Conservation (phyloP, 1,140 invertebrate genomes). For the Drosophila murphyi region DNA sequence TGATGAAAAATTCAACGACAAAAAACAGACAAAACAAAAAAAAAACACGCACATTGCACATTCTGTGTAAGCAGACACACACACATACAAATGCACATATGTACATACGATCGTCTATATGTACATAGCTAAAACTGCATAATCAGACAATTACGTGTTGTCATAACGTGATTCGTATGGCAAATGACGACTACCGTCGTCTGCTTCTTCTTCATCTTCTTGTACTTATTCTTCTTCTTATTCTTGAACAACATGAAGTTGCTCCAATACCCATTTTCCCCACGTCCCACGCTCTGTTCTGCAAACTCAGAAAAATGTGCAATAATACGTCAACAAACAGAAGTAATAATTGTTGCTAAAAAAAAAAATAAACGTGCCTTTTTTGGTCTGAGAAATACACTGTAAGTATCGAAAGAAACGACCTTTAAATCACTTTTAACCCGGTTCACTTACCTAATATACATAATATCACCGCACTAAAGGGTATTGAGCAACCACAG, state of each 20-base stretch:
- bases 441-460: neutral
- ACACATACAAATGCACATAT: neutral
- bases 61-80: conserved; percentile 41
- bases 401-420: neutral
- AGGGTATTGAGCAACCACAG: neutral
- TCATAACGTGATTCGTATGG: conserved; percentile 26
- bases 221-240: too few species aligned
- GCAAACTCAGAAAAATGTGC: conserved; percentile 13
- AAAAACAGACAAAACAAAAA: conserved; percentile 11
- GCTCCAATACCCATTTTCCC: conserved; percentile 3
- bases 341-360: conserved; percentile 20
- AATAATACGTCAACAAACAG: conserved; percentile 17
- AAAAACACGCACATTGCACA: conserved; percentile 52
- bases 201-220: conserved; percentile 7
- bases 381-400: neutral
- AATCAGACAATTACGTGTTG: conserved; percentile 53
- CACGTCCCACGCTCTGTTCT: conserved; percentile 7
- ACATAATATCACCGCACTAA: neutral
- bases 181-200: neutral
- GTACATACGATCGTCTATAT: conserved; percentile 3
- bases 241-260: conserved; percentile 20
- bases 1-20: conserved; percentile 56
- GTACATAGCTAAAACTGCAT: conserved; percentile 45
- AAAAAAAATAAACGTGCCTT: neutral
- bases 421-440: too few species aligned